Evolutionary conservation across 2,888 invertebrate genomes (phyloP).

Genomic region (Acronicta aceris): DNA sequence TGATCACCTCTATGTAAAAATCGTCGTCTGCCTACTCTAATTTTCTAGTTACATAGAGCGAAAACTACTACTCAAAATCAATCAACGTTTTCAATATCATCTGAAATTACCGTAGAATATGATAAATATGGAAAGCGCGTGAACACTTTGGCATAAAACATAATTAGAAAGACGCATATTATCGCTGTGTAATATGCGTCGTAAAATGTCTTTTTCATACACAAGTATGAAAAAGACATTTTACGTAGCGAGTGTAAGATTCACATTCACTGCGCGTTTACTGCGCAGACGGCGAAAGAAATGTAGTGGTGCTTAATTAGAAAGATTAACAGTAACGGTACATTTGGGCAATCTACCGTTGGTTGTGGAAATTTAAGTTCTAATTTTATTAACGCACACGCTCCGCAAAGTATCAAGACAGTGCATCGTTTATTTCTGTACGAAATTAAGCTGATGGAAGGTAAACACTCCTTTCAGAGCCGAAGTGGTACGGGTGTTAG

Average conservation of each 20-base stretch:
- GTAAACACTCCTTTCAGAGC: conserved; percentile 11
- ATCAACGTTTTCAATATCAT: conserved; percentile 20
- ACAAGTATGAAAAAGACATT: conserved; percentile 61
- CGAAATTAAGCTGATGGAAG: conserved; percentile 19
- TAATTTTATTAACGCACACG: conserved; percentile 53
- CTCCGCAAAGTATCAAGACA: conserved; percentile 34
- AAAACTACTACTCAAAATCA: conserved; percentile 33
- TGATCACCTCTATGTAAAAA: conserved; percentile 6
- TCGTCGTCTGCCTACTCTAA: not conserved
- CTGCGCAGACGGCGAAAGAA: conserved; percentile 50
- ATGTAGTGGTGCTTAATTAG: conserved; percentile 63
- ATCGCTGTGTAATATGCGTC: conserved; percentile 47
- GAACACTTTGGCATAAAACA: conserved; percentile 36
- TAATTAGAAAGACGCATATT: conserved; percentile 27
- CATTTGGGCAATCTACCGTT: conserved; percentile 44
- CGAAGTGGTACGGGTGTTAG: not conserved
- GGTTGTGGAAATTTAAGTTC: conserved; percentile 48
- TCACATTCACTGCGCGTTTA: conserved; percentile 53
- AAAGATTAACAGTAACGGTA: conserved; percentile 60
- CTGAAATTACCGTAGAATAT: conserved; percentile 10
- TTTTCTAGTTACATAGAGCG: conserved; percentile 24
- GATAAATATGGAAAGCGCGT: conserved; percentile 53
- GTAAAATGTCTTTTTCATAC: conserved; percentile 60
- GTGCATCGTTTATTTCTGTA: conserved; percentile 38
- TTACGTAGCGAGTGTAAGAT: conserved; percentile 43